Evolutionary conservation across 2,797 vertebrate species (phyloP).

Genomic region (Oreonectes daqikongensis): DNA sequence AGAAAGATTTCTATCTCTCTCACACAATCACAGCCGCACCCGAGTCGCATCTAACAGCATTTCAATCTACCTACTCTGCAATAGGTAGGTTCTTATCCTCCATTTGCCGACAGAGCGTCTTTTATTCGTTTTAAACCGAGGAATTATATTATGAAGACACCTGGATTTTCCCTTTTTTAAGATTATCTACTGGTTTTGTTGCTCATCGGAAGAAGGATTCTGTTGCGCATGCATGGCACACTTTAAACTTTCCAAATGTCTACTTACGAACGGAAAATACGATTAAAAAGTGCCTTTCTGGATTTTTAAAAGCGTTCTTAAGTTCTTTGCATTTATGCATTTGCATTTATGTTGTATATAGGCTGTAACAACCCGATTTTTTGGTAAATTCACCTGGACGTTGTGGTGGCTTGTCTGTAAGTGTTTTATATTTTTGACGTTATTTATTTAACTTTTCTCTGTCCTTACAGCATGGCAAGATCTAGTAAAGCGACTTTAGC

Average conservation of each 20-base stretch:
- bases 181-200: conserved; percentile 52
- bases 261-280: conserved; percentile 38
- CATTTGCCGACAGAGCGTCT: conserved; percentile 16
- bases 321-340: conserved; percentile 44
- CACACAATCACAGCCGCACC: conserved; percentile 73
- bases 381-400: background rate
- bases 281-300: conserved; percentile 25
- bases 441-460: conserved; percentile 54
- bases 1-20: conserved; percentile 74
- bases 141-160: conserved; percentile 40
- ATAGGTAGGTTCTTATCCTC: conserved; percentile 76
- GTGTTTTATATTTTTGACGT: conserved; percentile 25
- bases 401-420: background rate
- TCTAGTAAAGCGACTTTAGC: conserved; percentile 93
- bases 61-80: conserved; percentile 69
- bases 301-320: conserved; percentile 20
- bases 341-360: conserved; percentile 16
- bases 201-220: conserved; percentile 59
- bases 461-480: conserved; percentile 89
- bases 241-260: conserved; percentile 67
- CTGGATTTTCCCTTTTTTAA: conserved; percentile 38
- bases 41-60: conserved; percentile 72
- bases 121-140: conserved; percentile 47
- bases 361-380: background rate
- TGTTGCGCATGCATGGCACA: conserved; percentile 48